phyloP scores from a whole-genome alignment of 2,797 vertebrate species.

The Sebastes cheni region DNA sequence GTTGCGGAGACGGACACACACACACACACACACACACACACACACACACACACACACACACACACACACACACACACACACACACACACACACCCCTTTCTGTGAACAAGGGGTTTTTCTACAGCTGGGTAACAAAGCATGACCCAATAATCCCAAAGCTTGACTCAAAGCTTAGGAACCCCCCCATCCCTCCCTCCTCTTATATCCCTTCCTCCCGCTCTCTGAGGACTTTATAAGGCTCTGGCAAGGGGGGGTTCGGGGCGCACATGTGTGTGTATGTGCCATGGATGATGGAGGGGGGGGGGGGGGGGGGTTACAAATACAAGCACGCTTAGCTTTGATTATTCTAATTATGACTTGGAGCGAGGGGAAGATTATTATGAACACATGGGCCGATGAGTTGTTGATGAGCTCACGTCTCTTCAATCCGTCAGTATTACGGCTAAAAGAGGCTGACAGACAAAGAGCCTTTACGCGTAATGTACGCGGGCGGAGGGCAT shows the following conservation, averaged over 20 bases:
- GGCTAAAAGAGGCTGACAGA: constrained; percentile 41
- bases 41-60: constrained; percentile 14
- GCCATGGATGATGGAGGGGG: neutral
- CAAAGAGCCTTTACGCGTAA: constrained; percentile 26
- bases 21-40: constrained; percentile 2
- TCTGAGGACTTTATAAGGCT: constrained; percentile 82
- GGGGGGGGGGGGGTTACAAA: constrained; percentile 44
- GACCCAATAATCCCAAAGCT: constrained; percentile 87
- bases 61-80: constrained; percentile 31
- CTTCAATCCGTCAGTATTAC: constrained; percentile 43
- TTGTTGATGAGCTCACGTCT: constrained; percentile 71
- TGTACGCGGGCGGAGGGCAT: neutral
- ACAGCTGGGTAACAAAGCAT: constrained; percentile 88
- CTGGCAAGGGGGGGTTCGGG: constrained; percentile 50
- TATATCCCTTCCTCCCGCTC: constrained; percentile 76
- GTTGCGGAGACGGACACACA: constrained; percentile 26
- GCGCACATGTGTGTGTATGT: constrained; percentile 14
- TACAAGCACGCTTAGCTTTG: constrained; percentile 75
- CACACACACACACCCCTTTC: constrained; percentile 45
- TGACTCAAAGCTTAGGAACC: constrained; percentile 81
- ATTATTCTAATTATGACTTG: constrained; percentile 83
- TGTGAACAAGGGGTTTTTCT: constrained; percentile 82
- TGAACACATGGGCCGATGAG: constrained; percentile 69
- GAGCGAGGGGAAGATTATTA: constrained; percentile 72
- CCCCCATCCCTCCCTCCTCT: constrained; percentile 51